Base-by-base conservation (phyloP, 2,888 invertebrate genomes). In the Trachelus tabidus region DNA sequence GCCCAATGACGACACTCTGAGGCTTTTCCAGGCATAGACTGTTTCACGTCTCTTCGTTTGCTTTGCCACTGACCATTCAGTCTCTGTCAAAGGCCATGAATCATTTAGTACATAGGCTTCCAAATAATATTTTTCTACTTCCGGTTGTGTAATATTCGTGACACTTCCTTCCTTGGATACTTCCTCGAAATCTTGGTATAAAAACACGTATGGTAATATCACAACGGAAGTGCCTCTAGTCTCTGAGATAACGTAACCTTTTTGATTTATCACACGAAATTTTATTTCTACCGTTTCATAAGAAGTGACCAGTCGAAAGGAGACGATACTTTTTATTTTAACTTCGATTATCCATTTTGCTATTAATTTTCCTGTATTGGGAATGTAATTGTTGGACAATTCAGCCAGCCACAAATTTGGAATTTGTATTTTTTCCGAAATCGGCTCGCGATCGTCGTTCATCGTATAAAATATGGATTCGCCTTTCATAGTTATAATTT, bases 11-110 rank as follows among this genome's bases (percentile, higher is more conserved):
- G 40, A 11, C 68, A 37, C n/a, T 74, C 30, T 33, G 1, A 31
- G 11, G 11, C n/a, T 74, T 11, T 35, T 74, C 30, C 23, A 30
- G 23, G 12, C n/a, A 35, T 31, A 75, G 15, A 71, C 34, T 12
- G 76, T 75, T 1, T 75, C 73, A 68, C 73, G 81, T 23, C 33
- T 73, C 30, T 85, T 88, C 4, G 84, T 78, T 30, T 87, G 84
- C 15, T 87, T 84, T 0, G 89, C 91, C 2, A 85, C 79, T 0
- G 79, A 76, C 92, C 92, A 93, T 83, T 93, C 92, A 0, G 80
- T 77, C 11, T 79, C 81, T 0, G 89, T 91, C 75, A 92, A 81
- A 1, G 92, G 92, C 93, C 93, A 93, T 1, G 90, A 89, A 75
- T 92, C 81, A 6, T 91, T 85, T 0, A 91, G 76, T n/a, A 92